These are phyloP conservation scores for Calcarius ornatus DNA, from an alignment of 2,113 vertebrate genomes.

Conservation along the genomic window DNA sequence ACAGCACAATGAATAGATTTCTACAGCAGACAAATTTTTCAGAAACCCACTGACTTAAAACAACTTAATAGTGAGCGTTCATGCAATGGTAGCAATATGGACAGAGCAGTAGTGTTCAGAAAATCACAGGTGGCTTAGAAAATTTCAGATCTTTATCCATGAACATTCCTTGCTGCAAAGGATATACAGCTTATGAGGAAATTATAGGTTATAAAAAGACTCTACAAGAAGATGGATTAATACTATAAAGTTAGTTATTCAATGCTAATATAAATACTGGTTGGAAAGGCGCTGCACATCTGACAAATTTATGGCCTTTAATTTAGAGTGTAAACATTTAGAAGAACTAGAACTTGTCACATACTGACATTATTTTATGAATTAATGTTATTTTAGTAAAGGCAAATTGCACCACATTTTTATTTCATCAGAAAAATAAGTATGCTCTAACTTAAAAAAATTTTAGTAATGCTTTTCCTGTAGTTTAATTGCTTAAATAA, in stretches of 20 bases:
- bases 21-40: background rate
- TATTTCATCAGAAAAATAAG: background rate
- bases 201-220: background rate
- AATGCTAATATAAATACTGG: background rate
- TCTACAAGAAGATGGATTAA: background rate
- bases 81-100: background rate
- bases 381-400: background rate
- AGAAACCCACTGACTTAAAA: background rate
- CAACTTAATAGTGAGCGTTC: background rate
- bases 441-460: background rate
- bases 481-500: background rate
- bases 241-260: background rate
- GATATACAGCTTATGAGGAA: background rate
- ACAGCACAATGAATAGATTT: background rate
- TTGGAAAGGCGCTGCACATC: background rate
- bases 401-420: background rate
- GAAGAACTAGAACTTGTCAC: background rate
- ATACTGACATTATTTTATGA: background rate
- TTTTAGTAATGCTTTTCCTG: background rate
- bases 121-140: background rate
- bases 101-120: background rate
- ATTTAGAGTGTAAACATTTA: background rate
- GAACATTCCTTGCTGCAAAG: background rate
- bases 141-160: background rate
- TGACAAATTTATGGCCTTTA: background rate